Evolutionary conservation across 2,888 invertebrate genomes (phyloP).

Genomic region (Trilocha varians): DNA sequence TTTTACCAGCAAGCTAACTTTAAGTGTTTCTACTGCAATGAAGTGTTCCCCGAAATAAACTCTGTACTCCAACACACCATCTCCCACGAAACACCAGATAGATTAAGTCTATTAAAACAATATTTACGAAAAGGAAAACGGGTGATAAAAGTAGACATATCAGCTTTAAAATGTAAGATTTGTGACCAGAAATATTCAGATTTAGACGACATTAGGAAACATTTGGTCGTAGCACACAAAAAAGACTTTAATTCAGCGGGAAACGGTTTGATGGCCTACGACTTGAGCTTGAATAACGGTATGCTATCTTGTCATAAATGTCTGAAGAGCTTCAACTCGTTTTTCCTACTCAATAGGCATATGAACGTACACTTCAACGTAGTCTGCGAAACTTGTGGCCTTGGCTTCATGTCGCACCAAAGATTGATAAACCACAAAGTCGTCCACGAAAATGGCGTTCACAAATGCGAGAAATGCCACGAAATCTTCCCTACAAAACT

Average conservation of each 20-base stretch:
- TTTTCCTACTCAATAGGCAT: conserved; percentile 55
- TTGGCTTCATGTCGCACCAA: conserved; percentile 61
- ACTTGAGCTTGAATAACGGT: conserved; percentile 42
- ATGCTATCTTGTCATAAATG: conserved; percentile 53
- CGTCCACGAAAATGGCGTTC: conserved; percentile 52
- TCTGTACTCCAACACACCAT: conserved; percentile 44
- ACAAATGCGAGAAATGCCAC: conserved; percentile 53
- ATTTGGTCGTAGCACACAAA: conserved; percentile 40
- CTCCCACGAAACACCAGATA: conserved; percentile 40
- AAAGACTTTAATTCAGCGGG: conserved; percentile 60
- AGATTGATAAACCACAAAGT: conserved; percentile 52
- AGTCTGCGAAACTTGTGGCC: conserved; percentile 60
- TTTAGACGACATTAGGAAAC: conserved; percentile 49
- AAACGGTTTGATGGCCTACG: conserved; percentile 57
- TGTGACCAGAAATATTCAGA: conserved; percentile 53
- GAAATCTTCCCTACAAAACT: conserved; percentile 53
- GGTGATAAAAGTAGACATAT: conserved; percentile 62
- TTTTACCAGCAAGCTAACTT: conserved; percentile 62
- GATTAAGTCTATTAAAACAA: conserved; percentile 42
- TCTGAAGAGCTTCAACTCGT: conserved; percentile 51
- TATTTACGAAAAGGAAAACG: conserved; percentile 56
- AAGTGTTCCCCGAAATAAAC: conserved; percentile 54
- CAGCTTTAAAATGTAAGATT: conserved; percentile 47
- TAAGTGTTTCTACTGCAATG: conserved; percentile 61
- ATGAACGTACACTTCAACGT: conserved; percentile 64